Evolutionary conservation across 1,140 invertebrate genomes (phyloP), one percentile per base, ranked within the genome.

Genomic region (Listronotus bonariensis): DNA sequence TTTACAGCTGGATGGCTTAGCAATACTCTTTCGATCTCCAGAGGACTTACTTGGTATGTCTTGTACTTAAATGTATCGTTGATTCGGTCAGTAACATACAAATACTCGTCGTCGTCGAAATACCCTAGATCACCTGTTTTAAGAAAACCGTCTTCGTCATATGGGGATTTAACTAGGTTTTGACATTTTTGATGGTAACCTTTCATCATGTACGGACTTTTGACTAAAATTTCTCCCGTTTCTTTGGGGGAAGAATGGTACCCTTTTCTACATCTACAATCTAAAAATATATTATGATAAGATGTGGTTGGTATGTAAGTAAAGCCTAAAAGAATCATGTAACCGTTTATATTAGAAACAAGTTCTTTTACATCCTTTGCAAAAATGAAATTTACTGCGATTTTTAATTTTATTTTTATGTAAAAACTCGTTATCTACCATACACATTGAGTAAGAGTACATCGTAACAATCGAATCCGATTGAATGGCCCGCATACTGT

Each of bases 1-100:
- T 78, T 73, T 0, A 93, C 82, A 1, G 74, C 82, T 1, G 85
- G 83, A 74, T 90, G 87, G 14, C 78, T 77, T 3, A 85, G 69
- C 11, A 93, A 79, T 4, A 91, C 48, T 10, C 79, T 80, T 76
- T 93, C 91, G 8, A 93, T 82, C 66, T 78, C 77, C 1, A 80
- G 74, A 15, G 82, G 82, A 3, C 79, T 49, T 12, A 77, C 69
- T 45, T 76, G 75, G 36, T 68, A 77, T 0, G 60, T 52, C 60
- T 69, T 65, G 74, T 87, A 91, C 76, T 92, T 93, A 56, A 92
- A 88, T 15, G 92, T 79, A 75, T 91, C 89, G 67, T 91, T 92
- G n/a, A 90, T 70, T 42, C 91, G 78, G 69, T 91, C 91, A 0
- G 89, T 84, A 68, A 91, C 84, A 68, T 80, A 89, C 65, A 89